These are phyloP conservation scores for Drosophila tristis DNA, from an alignment of 1,140 invertebrate species.

Conservation along the genomic window DNA sequence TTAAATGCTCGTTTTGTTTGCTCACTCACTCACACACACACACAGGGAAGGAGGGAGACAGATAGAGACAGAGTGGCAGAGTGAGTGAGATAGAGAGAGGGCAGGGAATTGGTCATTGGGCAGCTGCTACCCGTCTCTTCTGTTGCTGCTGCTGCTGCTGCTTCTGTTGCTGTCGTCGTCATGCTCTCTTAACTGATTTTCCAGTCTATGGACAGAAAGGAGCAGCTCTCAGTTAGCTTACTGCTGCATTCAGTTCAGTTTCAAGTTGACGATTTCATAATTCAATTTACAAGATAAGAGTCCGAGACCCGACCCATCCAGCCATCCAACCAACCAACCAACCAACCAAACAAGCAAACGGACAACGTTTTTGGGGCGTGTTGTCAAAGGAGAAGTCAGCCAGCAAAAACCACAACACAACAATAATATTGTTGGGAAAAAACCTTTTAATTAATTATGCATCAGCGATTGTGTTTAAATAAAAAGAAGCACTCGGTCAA, in stretches of 20 bases:
- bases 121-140: constrained; percentile 45
- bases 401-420: constrained; percentile 53
- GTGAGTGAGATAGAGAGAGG: constrained; percentile 10
- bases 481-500: constrained; percentile 50
- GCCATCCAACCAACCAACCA: constrained; percentile 43
- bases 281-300: constrained; percentile 81
- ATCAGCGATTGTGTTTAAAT: constrained; percentile 81
- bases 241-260: constrained; percentile 72
- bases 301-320: constrained; percentile 29
- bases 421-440: constrained; percentile 35
- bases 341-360: constrained; percentile 42
- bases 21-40: constrained; percentile 51
- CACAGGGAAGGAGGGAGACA: neutral
- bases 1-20: constrained; percentile 81
- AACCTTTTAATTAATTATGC: constrained; percentile 82
- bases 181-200: constrained; percentile 79
- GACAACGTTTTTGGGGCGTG: constrained; percentile 67
- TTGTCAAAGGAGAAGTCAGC: constrained; percentile 56
- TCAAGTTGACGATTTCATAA: constrained; percentile 83
- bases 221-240: constrained; percentile 50
- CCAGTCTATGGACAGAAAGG: constrained; percentile 72
- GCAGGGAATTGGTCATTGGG: constrained; percentile 70
- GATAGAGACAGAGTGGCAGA: constrained; percentile 2
- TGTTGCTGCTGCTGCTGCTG: constrained; percentile 25
- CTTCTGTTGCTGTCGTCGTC: constrained; percentile 58